Evolutionary conservation across 2,797 vertebrate species (phyloP).

Genomic region (Hirundo rustica): DNA sequence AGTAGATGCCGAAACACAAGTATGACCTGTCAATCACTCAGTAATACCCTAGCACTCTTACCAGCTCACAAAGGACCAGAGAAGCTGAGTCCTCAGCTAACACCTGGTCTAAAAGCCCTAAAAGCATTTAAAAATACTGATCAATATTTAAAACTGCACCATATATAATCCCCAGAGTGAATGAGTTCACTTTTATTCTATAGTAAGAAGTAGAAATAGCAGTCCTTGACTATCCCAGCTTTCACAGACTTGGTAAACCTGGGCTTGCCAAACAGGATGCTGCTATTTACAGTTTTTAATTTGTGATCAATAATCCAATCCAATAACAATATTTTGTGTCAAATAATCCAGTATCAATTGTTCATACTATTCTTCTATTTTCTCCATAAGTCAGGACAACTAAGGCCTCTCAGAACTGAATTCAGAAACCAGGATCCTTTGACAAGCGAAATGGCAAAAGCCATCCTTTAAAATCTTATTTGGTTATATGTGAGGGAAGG

Average conservation of each 20-base stretch:
- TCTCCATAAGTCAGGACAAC: background rate
- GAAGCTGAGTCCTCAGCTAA: background rate
- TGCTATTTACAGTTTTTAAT: background rate
- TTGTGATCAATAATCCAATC: background rate
- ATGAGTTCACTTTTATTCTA: background rate
- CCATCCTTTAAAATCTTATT: background rate
- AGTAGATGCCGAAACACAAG: background rate
- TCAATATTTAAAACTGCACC: background rate
- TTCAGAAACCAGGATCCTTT: background rate
- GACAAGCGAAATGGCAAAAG: background rate
- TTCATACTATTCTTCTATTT: background rate
- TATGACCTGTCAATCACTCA: background rate
- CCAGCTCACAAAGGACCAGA: background rate
- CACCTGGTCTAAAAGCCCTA: constrained; percentile 8
- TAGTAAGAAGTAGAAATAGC: background rate
- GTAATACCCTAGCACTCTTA: background rate
- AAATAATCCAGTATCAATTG: background rate
- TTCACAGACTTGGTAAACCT: background rate
- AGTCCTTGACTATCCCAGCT: background rate
- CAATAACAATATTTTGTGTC: too few species aligned
- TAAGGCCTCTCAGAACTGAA: background rate
- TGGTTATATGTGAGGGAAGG: rapidly evolving
- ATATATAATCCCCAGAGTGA: background rate
- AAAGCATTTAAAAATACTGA: constrained; percentile 18
- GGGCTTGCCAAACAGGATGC: background rate